A percentile compares a stretch with the other conserved stretches of the same genome.
Conservation (phyloP, 2,113 vertebrate genomes). For the Heterotilapia buettikoferi region DNA sequence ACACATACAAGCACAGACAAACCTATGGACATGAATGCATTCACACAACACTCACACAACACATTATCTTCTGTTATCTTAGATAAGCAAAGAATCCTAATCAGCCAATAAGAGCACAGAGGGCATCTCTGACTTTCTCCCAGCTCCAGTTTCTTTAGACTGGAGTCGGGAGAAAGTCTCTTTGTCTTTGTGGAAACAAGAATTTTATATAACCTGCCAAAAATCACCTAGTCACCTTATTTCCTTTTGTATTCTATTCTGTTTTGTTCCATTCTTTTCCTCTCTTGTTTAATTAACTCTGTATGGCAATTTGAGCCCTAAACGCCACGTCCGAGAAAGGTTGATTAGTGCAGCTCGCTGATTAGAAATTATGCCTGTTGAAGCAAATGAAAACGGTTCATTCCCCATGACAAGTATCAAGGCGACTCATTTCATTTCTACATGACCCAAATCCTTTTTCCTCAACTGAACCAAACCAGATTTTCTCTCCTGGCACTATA, state of each 20-base stretch:
- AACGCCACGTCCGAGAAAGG: slow-evolving; percentile 34
- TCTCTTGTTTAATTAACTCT: slow-evolving; percentile 35
- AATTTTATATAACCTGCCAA: background rate
- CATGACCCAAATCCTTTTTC: slow-evolving; percentile 17
- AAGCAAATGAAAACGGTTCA: slow-evolving; percentile 28
- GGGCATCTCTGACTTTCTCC: slow-evolving; percentile 5
- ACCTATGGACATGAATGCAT: background rate
- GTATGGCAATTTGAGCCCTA: slow-evolving; percentile 17
- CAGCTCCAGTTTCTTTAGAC: background rate
- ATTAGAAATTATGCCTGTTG: slow-evolving; percentile 46
- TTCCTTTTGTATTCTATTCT: background rate
- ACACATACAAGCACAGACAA: background rate
- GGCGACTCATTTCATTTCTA: slow-evolving; percentile 29
- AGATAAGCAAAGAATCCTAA: slow-evolving; percentile 47
- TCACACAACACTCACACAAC: background rate
- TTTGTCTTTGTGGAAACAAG: background rate
- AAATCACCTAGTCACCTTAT: background rate
- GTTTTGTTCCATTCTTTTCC: background rate
- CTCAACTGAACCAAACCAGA: slow-evolving; percentile 1
- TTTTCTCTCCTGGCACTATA: background rate
- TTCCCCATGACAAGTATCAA: slow-evolving; percentile 5
- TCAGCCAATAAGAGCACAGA: slow-evolving; percentile 28
- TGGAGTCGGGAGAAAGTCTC: background rate
- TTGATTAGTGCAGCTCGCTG: slow-evolving; percentile 44
- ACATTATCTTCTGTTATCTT: slow-evolving; percentile 43